Conservation (phyloP, 1,140 invertebrate genomes). For the Caerostris extrusa region DNA sequence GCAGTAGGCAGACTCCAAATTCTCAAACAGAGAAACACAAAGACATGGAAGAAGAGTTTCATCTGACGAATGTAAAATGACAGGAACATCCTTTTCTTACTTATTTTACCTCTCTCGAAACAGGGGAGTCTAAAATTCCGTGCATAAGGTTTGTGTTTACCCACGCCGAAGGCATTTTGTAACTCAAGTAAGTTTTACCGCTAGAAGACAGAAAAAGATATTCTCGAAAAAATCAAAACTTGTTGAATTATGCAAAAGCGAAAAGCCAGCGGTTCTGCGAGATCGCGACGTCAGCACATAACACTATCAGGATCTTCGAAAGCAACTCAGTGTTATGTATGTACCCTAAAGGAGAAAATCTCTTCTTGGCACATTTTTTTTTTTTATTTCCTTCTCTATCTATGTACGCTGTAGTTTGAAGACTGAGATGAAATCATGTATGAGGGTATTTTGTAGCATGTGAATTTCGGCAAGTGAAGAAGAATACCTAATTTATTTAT, state of each 20-base stretch:
- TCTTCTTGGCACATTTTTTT: background rate
- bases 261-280: constrained; percentile 4
- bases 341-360: constrained; percentile 21
- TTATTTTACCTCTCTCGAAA: background rate
- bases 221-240: constrained; percentile 61
- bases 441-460: background rate
- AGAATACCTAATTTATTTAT: too few relatives aligned
- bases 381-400: background rate
- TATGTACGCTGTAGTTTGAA: background rate
- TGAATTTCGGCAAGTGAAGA: too few relatives aligned
- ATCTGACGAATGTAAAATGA: constrained; percentile 23
- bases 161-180: constrained; percentile 54
- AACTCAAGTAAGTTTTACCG: constrained; percentile 43
- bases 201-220: background rate
- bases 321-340: constrained; percentile 50
- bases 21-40: background rate
- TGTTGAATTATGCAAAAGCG: constrained; percentile 70
- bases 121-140: background rate
- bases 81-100: background rate
- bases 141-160: constrained; percentile 54
- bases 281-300: constrained; percentile 41
- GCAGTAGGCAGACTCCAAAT: background rate
- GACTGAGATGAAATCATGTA: background rate
- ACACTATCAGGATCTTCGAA: background rate
- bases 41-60: background rate